Conservation (phyloP, 2,888 invertebrate species). For the Aethes cnicana region DNA sequence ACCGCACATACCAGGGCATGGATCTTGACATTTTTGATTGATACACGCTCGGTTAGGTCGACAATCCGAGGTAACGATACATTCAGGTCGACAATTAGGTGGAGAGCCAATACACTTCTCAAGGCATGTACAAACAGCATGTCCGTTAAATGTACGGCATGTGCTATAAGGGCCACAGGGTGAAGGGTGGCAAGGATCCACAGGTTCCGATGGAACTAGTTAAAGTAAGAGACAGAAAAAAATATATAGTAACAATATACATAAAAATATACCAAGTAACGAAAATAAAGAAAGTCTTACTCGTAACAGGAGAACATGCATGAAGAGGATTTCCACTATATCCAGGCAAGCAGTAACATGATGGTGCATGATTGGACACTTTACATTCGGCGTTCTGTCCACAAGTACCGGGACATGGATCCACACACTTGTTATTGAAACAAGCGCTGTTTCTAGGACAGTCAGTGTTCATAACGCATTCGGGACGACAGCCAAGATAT, state of each 20-base stretch:
- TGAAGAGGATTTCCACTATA: constrained; percentile 87
- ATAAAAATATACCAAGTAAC: constrained; percentile 48
- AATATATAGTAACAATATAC: constrained; percentile 47
- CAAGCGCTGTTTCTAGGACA: constrained; percentile 88
- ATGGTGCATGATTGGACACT: constrained; percentile 89
- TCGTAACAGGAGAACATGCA: constrained; percentile 83
- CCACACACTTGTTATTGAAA: constrained; percentile 88
- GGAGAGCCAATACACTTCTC: constrained; percentile 88
- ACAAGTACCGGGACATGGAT: constrained; percentile 90
- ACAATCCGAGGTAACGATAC: constrained; percentile 90
- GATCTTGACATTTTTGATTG: constrained; percentile 89
- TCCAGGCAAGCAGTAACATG: constrained; percentile 88
- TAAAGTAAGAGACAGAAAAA: constrained; percentile 51
- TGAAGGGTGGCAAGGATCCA: constrained; percentile 88
- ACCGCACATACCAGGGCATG: constrained; percentile 90
- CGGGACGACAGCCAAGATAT: constrained; percentile 89
- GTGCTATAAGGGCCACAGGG: constrained; percentile 91
- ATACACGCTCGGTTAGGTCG: constrained; percentile 88
- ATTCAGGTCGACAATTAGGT: constrained; percentile 89
- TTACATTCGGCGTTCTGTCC: constrained; percentile 89
- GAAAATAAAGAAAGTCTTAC: constrained; percentile 80
- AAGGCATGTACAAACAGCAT: constrained; percentile 90
- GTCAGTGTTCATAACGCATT: constrained; percentile 90
- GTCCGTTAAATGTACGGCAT: constrained; percentile 86
- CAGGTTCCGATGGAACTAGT: constrained; percentile 71